Evolutionary conservation across 53 echinoderm and acorn worm genomes (phyloP).

Genomic region (Echinarachnius parma): DNA sequence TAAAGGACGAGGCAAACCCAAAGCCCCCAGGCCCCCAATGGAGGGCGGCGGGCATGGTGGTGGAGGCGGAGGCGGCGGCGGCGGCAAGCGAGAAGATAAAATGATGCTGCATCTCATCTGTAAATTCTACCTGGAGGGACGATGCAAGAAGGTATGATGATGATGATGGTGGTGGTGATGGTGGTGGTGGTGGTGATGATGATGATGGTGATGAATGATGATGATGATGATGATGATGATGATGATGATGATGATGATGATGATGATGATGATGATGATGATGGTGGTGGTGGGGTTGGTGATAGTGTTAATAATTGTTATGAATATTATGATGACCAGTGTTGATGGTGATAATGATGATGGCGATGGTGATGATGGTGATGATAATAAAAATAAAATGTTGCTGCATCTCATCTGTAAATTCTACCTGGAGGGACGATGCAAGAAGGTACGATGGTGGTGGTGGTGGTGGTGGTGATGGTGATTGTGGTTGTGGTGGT

Average conservation of each 20-base stretch:
- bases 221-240: not conserved
- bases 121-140: constrained; percentile 84
- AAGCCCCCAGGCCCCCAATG: not conserved
- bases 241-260: not conserved
- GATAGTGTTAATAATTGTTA: not conserved
- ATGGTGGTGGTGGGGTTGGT: not conserved
- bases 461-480: not conserved
- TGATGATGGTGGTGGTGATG: constrained; percentile 9
- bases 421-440: constrained; percentile 83
- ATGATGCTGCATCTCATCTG: constrained; percentile 75
- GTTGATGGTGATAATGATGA: constrained; percentile 12
- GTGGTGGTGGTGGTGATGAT: constrained; percentile 4
- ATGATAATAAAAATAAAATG: constrained; percentile 17
- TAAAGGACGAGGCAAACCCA: constrained; percentile 26
- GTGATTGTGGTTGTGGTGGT: not conserved
- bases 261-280: constrained; percentile 11
- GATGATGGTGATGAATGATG: no score
- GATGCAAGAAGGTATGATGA: not conserved
- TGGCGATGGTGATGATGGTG: constrained; percentile 12
- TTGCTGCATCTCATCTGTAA: constrained; percentile 84
- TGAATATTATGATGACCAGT: constrained; percentile 10
- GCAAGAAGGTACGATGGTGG: constrained; percentile 66
- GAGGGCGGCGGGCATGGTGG: no score
- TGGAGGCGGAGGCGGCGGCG: no score
- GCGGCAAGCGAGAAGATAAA: constrained; percentile 18